Conservation (phyloP, 2,797 vertebrate species). For the Tangara arthus region DNA sequence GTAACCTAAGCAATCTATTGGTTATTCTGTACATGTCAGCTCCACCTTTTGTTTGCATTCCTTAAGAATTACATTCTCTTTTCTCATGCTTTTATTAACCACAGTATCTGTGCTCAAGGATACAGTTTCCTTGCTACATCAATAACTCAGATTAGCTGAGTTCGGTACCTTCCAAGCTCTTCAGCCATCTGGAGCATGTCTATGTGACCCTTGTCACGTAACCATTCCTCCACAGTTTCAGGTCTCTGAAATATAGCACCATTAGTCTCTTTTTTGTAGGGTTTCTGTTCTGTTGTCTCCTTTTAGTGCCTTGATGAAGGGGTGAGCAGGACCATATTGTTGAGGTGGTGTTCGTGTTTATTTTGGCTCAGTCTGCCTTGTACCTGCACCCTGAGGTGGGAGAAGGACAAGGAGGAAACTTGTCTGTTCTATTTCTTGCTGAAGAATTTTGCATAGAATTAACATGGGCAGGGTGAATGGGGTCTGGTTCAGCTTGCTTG, state of each 20-base stretch:
- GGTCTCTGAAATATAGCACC: not conserved
- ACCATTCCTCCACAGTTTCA: no score
- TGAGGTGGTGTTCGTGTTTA: not conserved
- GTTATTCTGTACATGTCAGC: no score
- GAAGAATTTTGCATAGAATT: not conserved
- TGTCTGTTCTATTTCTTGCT: not conserved
- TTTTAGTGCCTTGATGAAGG: not conserved
- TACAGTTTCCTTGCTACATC: no score
- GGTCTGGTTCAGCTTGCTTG: not conserved
- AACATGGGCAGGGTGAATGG: not conserved
- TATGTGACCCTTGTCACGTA: no score
- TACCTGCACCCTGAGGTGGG: not conserved
- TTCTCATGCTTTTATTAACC: no score
- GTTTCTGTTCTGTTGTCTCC: not conserved
- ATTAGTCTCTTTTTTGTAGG: not conserved
- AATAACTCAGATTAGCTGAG: no score
- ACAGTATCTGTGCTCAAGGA: no score
- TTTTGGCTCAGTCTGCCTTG: not conserved
- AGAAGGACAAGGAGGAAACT: not conserved
- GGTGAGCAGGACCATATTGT: not conserved
- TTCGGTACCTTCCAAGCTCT: no score
- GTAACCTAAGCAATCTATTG: no score
- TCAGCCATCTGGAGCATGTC: no score
- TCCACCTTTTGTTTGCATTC: no score
- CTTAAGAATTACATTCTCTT: no score